Base-by-base conservation (phyloP, 2,888 invertebrate species). In the Eupithecia vulgata region DNA sequence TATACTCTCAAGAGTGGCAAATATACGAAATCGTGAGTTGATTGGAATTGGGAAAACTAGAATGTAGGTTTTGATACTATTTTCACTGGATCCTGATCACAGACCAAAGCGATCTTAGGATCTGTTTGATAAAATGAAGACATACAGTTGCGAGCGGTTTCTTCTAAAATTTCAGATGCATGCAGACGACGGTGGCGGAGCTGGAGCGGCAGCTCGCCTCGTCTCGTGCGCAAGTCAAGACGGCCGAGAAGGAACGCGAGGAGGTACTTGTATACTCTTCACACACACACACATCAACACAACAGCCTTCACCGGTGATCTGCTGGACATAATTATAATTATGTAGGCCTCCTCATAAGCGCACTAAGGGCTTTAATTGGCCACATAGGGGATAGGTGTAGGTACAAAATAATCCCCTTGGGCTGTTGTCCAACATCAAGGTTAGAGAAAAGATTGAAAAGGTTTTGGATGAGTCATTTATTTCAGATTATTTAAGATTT, bases 171-270 rank as follows among this genome's bases (percentile, higher is more conserved):
- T 35, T 13, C 74, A 93, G 93, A 71, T 95, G 95, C 57, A 95
- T 96, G 95, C 96, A 96, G 84, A 95, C 95, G 34, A 95, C 96
- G 79, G 94, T 96, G 67, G 95, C 95, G 1, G 96, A 96, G 80
- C 86, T 97, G 85, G 97, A 97, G 83, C 91, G 95, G 68, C 96
- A 96, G 82, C 83, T 97, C 74, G 96, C 96, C 0, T 94, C 95
- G 35, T 94, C 95, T 67, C 93, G 96, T 74, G 96, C 96, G 4
- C 95, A 95, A 79, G 96, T 96, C 1, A 95, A 94, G 82, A 92
- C 95, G 0, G 95, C 96, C 0, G 96, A 96, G 81, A 96, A 96
- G 82, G 96, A 96, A 73, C 94, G 96, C 67, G 96, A 96, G 80
- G 96, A 96, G 84, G 94, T 94, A 78, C 21, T 6, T 6, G 5